Base-by-base conservation (phyloP, 2,797 vertebrate genomes). In the Eurystomus glaucurus region DNA sequence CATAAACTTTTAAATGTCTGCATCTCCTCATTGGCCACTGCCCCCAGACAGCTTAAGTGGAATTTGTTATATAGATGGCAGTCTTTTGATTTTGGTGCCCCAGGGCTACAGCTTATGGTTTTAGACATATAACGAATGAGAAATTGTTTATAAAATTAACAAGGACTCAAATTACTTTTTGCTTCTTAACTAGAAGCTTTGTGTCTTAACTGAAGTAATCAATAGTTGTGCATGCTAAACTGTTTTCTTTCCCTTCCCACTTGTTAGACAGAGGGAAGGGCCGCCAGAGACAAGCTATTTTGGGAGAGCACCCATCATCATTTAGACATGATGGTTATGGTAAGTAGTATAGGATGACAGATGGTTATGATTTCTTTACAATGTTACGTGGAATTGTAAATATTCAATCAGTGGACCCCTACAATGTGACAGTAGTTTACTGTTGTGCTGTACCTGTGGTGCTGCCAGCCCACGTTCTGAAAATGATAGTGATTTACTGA, bases 241-340 rank as follows among this genome's bases (percentile, higher is more conserved):
- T 97, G 31, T 93, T 93, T 98, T 95, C 77, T 94, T 98, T 98
- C 96, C 97, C 81, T 97, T 97, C 97, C 97, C 96, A 72, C 48
- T 33, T 97, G 83, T 98, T 98, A 99, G 99, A 99, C 85, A 99
- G 98, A 97, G 99, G 99, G 90, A 99, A 99, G 98, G 99, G 99
- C 86, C 98, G 99, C 90, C 99, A 99, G 98, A 98, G 99, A 90
- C 99, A 99, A 98, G 99, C 99, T 97, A 99, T 99, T 98, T 97
- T 99, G 97, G 99, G 99, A 98, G 99, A 99, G 93, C 99, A 99
- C 96, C 99, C 99, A 22, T 99, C 99, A 82, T 99, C 99, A 45
- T 99, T 99, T 98, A 98, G 98, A 96, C 99, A 99, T 96, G 99
- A 99, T 92, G 98, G 99, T 96, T 99, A 99, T 95, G 99, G 99